Conservation (phyloP, 2,888 invertebrate species). For the Chouioia cunea region DNA sequence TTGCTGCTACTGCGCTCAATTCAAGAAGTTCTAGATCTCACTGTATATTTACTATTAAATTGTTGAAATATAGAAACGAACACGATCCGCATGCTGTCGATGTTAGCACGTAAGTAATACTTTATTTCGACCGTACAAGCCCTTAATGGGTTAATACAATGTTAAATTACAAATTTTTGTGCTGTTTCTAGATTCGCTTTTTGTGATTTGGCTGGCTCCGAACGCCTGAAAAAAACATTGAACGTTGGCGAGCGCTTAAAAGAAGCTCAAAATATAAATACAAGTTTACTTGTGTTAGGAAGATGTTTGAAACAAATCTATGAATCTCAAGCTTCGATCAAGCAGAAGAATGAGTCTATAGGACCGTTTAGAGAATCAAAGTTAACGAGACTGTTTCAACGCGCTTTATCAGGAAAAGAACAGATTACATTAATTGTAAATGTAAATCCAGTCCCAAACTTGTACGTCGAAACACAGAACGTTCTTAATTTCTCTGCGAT, state of each 20-base stretch:
- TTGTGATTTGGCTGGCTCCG: constrained; percentile 95
- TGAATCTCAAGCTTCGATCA: constrained; percentile 59
- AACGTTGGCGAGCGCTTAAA: constrained; percentile 84
- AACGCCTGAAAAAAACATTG: constrained; percentile 84
- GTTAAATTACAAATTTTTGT: constrained; percentile 4
- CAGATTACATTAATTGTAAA: constrained; percentile 89
- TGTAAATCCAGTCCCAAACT: constrained; percentile 81
- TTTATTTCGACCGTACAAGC: not conserved
- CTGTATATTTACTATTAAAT: constrained; percentile 88
- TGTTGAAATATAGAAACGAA: constrained; percentile 74
- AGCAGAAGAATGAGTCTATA: constrained; percentile 57
- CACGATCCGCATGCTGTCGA: constrained; percentile 57
- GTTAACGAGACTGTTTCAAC: constrained; percentile 87
- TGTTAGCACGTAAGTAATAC: constrained; percentile 61
- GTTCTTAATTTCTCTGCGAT: constrained; percentile 89
- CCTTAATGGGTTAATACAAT: not conserved
- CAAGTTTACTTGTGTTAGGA: constrained; percentile 87
- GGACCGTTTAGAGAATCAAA: constrained; percentile 87
- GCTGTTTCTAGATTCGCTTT: constrained; percentile 75
- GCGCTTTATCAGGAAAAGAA: constrained; percentile 82
- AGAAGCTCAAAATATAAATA: constrained; percentile 93
- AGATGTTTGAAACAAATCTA: constrained; percentile 80
- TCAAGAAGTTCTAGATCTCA: constrained; percentile 90
- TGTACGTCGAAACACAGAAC: constrained; percentile 88
- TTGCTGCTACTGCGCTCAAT: constrained; percentile 88